Conservation (phyloP, 1,140 invertebrate genomes). For the Drosophila bocki region DNA sequence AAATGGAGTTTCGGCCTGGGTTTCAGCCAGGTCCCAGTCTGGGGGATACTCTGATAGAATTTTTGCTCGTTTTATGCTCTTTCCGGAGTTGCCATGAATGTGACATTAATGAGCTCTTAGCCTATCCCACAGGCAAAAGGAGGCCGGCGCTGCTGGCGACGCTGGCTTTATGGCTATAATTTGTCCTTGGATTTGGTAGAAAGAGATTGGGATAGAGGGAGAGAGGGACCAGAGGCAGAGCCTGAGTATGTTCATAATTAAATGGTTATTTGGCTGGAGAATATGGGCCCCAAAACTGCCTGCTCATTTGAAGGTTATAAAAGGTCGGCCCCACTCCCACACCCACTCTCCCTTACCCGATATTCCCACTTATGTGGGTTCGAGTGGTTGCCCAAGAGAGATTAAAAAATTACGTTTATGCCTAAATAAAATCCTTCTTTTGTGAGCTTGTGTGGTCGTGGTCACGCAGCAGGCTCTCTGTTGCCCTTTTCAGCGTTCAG, state of each 20-base stretch:
- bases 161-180: conserved; percentile 72
- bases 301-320: conserved; percentile 75
- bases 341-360: background rate
- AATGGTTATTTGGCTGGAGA: conserved; percentile 68
- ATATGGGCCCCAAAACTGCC: conserved; percentile 52
- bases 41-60: conserved; percentile 64
- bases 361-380: conserved; percentile 38
- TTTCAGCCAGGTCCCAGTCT: conserved; percentile 4
- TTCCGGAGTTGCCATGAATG: conserved; percentile 70
- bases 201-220: background rate
- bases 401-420: conserved; percentile 67
- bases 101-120: conserved; percentile 80
- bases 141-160: conserved; percentile 5
- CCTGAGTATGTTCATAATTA: conserved; percentile 68
- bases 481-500: background rate
- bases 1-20: conserved; percentile 49
- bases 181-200: conserved; percentile 68
- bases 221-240: background rate
- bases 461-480: conserved; percentile 21
- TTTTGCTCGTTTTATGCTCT: conserved; percentile 70
- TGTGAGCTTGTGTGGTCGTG: background rate
- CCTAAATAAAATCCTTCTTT: conserved; percentile 39
- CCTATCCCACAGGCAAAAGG: conserved; percentile 72
- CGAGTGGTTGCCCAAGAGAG: conserved; percentile 24
- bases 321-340: conserved; percentile 49